Conservation (phyloP, 2,797 vertebrate species). For the Sebastes elongatus region DNA sequence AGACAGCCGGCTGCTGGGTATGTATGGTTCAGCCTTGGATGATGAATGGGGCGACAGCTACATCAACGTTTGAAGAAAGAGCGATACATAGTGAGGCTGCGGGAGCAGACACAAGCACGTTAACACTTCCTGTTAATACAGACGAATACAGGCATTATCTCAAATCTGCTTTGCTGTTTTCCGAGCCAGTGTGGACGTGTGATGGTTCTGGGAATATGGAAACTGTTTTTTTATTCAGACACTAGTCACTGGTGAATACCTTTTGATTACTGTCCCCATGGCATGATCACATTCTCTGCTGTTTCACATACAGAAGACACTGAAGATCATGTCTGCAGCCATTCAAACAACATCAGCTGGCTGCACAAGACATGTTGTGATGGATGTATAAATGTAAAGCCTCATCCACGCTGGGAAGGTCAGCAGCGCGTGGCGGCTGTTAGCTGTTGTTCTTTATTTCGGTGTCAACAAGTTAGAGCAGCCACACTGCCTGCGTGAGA, state of each 20-base stretch:
- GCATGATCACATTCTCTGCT: background rate
- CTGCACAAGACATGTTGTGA: background rate
- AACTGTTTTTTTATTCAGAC: background rate
- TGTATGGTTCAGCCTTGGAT: constrained; percentile 43
- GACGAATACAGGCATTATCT: constrained; percentile 41
- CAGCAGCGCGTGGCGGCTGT: no score
- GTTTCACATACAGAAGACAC: background rate
- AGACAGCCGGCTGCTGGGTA: constrained; percentile 32
- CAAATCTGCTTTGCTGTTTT: background rate
- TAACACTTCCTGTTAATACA: constrained; percentile 58
- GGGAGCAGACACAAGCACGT: constrained; percentile 6
- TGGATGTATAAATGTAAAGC: background rate
- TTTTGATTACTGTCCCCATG: background rate
- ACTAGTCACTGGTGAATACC: background rate
- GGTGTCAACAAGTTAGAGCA: no score
- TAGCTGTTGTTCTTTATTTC: no score
- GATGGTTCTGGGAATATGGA: background rate
- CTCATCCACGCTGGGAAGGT: no score
- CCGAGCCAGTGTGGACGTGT: background rate
- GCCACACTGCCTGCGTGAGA: no score
- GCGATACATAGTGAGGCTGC: constrained; percentile 65
- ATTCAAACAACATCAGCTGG: background rate
- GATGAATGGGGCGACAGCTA: constrained; percentile 67
- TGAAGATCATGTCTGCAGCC: background rate
- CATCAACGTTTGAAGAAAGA: constrained; percentile 60